Conservation (phyloP, 53 echinoderm and acorn worm species). For the Actinopyga echinites region DNA sequence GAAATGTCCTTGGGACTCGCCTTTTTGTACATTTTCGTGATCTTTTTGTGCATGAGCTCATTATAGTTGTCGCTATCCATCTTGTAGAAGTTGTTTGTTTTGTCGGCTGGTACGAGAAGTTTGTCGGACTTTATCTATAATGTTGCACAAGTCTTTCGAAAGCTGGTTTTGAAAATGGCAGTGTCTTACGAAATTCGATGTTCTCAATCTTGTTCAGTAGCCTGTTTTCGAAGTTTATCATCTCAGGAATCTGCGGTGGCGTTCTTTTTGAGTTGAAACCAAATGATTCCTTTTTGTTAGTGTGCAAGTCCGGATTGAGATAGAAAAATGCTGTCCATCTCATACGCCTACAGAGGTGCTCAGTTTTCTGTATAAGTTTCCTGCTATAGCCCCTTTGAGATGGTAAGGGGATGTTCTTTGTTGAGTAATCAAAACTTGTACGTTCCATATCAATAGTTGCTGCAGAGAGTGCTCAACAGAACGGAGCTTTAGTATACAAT, state of each 20-base stretch:
- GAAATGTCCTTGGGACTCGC: background rate
- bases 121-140: background rate
- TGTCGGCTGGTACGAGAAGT: slow-evolving; percentile 1
- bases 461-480: slow-evolving; percentile 24
- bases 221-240: background rate
- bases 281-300: background rate
- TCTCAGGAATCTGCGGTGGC: background rate
- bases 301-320: background rate
- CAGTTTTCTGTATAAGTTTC: background rate
- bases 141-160: background rate
- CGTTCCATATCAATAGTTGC: slow-evolving; percentile 5
- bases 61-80: background rate
- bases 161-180: background rate
- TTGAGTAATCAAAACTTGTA: slow-evolving; percentile 2
- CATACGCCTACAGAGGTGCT: too few relatives aligned
- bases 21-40: background rate
- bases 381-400: background rate
- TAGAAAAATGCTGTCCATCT: background rate
- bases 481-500: background rate
- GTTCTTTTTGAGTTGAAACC: background rate
- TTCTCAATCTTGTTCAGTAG: background rate
- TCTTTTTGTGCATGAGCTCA: background rate
- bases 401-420: slow-evolving; percentile 4
- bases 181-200: background rate
- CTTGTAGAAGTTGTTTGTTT: slow-evolving; percentile 5